Evolutionary conservation across 2,113 vertebrate species (phyloP).

Genomic region (Muscicapa adusta): DNA sequence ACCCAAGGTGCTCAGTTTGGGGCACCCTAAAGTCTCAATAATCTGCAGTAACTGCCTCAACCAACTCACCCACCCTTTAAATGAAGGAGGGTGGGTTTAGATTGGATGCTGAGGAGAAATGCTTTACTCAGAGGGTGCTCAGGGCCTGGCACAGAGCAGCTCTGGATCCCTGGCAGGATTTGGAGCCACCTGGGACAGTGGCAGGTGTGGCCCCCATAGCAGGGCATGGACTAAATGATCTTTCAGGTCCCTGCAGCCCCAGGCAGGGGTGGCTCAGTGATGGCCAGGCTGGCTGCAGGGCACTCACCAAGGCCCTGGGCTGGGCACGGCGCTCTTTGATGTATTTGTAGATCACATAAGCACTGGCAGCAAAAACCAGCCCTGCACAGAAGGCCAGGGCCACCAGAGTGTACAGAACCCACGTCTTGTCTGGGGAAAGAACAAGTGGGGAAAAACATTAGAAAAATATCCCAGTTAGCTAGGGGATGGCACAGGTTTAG

Average conservation of each 20-base stretch:
- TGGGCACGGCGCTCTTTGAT: constrained; percentile 49
- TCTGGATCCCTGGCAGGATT: neutral
- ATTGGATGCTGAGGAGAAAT: accelerated
- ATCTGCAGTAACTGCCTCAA: neutral
- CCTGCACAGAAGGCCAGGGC: constrained; percentile 16
- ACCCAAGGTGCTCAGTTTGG: neutral
- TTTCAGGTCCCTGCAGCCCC: neutral
- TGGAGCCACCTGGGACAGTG: neutral
- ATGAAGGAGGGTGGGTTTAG: neutral
- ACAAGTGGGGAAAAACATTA: neutral
- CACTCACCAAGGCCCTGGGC: constrained; percentile 74
- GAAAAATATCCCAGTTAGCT: neutral
- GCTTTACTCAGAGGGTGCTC: neutral
- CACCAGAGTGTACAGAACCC: constrained; percentile 60
- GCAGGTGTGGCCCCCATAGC: accelerated
- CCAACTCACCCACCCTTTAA: neutral
- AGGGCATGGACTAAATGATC: neutral
- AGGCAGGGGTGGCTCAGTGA: neutral
- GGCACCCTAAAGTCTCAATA: neutral
- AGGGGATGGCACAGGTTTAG: neutral
- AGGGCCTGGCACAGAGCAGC: neutral
- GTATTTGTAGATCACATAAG: constrained; percentile 66
- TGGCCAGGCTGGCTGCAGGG: neutral
- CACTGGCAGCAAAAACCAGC: neutral
- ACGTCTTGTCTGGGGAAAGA: constrained; percentile 60